Base-by-base conservation (phyloP, 2,113 vertebrate genomes). In the Gadus macrocephalus region DNA sequence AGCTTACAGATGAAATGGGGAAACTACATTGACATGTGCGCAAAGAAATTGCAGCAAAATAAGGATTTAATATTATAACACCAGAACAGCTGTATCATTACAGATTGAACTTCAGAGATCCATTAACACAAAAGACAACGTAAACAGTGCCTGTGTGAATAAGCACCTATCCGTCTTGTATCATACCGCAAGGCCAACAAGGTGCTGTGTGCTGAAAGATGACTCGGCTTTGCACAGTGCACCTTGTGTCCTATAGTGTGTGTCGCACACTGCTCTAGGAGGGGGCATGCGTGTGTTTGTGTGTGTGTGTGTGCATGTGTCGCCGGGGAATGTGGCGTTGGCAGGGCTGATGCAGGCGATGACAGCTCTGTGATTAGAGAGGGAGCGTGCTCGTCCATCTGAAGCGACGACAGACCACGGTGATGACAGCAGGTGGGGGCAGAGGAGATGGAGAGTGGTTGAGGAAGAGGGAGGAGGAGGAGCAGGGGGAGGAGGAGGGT, bases 301-400 rank as follows among this genome's bases (percentile, higher is more conserved):
- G 63, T 20, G n/a, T 53, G 64, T 67, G 61, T 63, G 14, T 38
- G 66, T 2, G 38, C 28, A 58, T 73, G 58, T 71, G 78, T 71
- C 73, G 72, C 69, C 5, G 2, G 66, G 81, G 80, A 87, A 90
- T 86, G 85, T 62, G 20, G 74, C 22, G 62, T 68, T 69, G 70
- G 83, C 74, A 67, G 69, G 69, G 73, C 75, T 86, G 85, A 89
- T 82, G 76, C 74, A 87, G 76, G 86, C 75, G 84, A 20, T 83
- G 89, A 92, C 61, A 68, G 78, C 78, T 31, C 38, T 74, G 73
- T 86, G 80, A 87, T 83, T 89, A 86, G 87, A 89, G 88, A 89
- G 80, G 78, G 78, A 76, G 83, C 38, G 11, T 67, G 78, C 81
- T 70, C 67, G 76, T 70, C 60, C 78, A 82, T 82, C 72, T 73